Base-by-base conservation (phyloP, 1,140 invertebrate species). In the Nebria ingens region DNA sequence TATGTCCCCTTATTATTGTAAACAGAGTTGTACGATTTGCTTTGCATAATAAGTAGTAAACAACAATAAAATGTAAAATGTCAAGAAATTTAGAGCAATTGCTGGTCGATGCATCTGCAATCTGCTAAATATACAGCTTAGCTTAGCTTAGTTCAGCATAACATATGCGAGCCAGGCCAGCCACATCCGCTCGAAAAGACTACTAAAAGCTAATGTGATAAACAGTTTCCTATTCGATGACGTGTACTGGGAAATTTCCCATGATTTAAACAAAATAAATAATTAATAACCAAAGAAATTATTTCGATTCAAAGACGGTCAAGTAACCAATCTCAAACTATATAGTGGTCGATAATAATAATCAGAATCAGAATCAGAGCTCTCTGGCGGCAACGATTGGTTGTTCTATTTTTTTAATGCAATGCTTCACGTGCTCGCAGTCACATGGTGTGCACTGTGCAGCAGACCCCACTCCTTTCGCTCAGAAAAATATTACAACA, bases 361-460 rank as follows among this genome's bases (percentile, higher is more conserved):
- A n/a, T n/a, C n/a, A n/a, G n/a, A n/a, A 34, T 12, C 15, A 17
- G 17, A 45, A 17, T 17, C 15, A 45, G 40, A 12, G 40, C 40
- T 6, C 40, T 45, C 40, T 45, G 40, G 15, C 40, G 40, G 40
- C 25, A 29, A 29, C 25, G 13, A 29, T n/a, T n/a, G n/a, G n/a
- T n/a, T n/a, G n/a, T n/a, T n/a, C n/a, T n/a, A n/a, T n/a, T n/a
- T n/a, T n/a, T n/a, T n/a, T n/a, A n/a, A n/a, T 34, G 25, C 9
- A 17, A 9, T 9, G 17, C 40, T 45, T 45, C 40, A 45, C 40
- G 40, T 45, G 40, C 17, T 45, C 40, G 40, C 25, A 45, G 15
- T 45, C 40, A 45, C 40, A 45, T 45, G 40, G 9, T 45, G 6
- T n/a, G n/a, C n/a, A n/a, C n/a, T n/a, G n/a, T n/a, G n/a, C n/a